Evolutionary conservation across 2,113 vertebrate genomes (phyloP).

Genomic region (Rhineura floridana): DNA sequence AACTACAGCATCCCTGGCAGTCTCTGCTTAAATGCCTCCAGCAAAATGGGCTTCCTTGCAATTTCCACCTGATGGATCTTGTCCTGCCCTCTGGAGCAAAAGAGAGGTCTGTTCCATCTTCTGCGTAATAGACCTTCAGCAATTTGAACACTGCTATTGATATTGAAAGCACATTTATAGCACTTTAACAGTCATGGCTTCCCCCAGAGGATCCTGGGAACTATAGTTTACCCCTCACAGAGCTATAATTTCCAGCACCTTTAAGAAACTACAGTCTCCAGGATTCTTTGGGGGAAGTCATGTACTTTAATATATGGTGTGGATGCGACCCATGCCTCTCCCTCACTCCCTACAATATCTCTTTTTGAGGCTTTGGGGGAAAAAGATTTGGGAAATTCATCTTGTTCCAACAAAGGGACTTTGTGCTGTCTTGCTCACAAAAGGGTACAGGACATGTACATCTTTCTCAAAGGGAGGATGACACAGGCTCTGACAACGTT

Average conservation of each 20-base stretch:
- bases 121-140: no score
- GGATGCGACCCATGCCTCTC: no score
- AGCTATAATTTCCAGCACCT: no score
- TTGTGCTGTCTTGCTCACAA: neutral
- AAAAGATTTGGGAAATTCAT: neutral
- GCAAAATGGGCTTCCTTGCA: neutral
- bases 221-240: no score
- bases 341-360: neutral
- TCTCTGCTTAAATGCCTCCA: neutral
- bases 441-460: neutral
- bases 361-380: neutral
- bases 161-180: no score
- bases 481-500: neutral
- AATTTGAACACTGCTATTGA: no score
- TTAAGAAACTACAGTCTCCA: no score
- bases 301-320: no score
- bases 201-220: no score
- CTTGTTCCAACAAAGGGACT: neutral
- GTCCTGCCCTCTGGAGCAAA: neutral
- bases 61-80: neutral
- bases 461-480: rapidly evolving
- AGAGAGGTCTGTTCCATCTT: no score
- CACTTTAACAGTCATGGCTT: no score
- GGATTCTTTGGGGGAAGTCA: no score
- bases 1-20: neutral